Evolutionary conservation across 2,113 vertebrate genomes (phyloP), one percentile per base, ranked within the genome.

Genomic region (Pleuronectes platessa): DNA sequence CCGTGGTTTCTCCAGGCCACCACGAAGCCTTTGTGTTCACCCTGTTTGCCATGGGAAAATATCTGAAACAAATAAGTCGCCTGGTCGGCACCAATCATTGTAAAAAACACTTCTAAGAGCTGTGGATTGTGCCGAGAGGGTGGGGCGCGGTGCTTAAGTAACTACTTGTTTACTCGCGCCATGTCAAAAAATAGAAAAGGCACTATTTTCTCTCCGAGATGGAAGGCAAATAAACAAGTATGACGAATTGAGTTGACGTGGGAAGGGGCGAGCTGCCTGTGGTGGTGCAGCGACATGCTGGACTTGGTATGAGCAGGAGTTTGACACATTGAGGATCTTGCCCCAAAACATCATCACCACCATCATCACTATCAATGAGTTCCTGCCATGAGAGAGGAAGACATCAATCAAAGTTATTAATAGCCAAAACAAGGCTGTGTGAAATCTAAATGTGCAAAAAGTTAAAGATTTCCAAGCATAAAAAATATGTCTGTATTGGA

Each of bases 31-130:
- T 94, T 93, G 92, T 93, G 62, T 89, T 88, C 64, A 24, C 45
- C 74, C 76, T 71, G 74, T 94, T 92, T 89, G 91, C 89, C 92
- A 94, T 94, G 93, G 93, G 94, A 94, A 95, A 93, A 92, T 93
- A 92, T 91, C 89, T 91, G 84, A 92, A 92, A 94, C 92, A 94
- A 94, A 93, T 92, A 92, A 92, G 89, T 91, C 69, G 85, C 89
- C 89, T 73, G 55, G 79, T 87, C 68, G 70, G 87, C 89, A 92
- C 88, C 90, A 88, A 89, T 92, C 85, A 79, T 80, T 69, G 82
- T 89, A 87, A 92, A 90, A 90, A 86, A 90, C 81, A 92, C 91
- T 93, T 93, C 87, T 86, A 74, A 92, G 88, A 76, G 60, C 78
- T 86, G 71, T 84, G 92, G 89, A 92, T 88, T 90, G 91, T 88